Percentiles rank a stretch among this genome's conserved stretches.
These are phyloP conservation scores for human DNA, from an alignment of 2,113 vertebrate genomes.

Conservation along the genomic window DNA sequence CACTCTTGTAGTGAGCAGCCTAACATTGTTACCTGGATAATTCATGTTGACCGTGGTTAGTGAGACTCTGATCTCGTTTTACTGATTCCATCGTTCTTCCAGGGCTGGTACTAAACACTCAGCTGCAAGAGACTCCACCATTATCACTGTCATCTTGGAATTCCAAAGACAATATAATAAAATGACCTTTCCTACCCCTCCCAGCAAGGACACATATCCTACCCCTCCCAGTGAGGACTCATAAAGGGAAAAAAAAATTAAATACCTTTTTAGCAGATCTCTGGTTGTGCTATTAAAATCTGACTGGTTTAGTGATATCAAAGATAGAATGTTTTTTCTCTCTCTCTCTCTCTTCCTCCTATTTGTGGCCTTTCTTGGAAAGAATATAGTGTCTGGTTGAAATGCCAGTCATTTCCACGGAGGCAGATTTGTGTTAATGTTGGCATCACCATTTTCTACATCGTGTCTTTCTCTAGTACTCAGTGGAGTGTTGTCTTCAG, in stretches of 20 bases:
- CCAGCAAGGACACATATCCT: not conserved
- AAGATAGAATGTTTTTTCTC: not conserved
- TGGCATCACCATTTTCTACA: not conserved
- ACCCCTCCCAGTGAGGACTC: not conserved
- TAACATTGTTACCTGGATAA: not conserved
- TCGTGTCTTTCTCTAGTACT: not conserved
- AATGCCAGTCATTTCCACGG: not conserved
- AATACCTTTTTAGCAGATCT: not conserved
- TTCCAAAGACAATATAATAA: not conserved
- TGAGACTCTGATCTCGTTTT: not conserved
- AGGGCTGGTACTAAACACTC: not conserved
- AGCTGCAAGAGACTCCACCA: not conserved
- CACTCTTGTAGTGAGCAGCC: not conserved
- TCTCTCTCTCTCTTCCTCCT: no score
- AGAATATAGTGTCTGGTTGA: not conserved
- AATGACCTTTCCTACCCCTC: not conserved
- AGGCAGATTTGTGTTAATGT: not conserved
- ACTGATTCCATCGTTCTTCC: not conserved
- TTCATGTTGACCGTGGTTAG: not conserved
- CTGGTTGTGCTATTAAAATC: slow-evolving; percentile 1
- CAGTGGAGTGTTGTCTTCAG: not conserved
- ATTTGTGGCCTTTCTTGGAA: not conserved
- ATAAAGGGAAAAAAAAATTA: not conserved
- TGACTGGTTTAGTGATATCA: not conserved
- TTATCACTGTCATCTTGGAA: slow-evolving; percentile 12